Percentiles rank a stretch among this genome's conserved stretches.
These are phyloP conservation scores for Xiphophorus maculatus DNA, from an alignment of 2,113 vertebrate species.

Conservation along the genomic window DNA sequence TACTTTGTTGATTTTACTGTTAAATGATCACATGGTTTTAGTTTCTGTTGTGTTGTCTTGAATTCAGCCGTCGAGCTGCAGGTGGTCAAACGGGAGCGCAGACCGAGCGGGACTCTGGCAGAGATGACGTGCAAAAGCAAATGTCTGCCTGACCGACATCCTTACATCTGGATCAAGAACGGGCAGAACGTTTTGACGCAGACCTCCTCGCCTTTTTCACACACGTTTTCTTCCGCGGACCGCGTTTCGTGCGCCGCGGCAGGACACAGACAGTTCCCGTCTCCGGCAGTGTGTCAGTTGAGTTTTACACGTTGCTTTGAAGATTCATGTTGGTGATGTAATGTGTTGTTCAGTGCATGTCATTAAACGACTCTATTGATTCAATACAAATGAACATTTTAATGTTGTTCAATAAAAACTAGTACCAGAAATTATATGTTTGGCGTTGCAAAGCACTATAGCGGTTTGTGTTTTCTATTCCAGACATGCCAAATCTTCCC, in stretches of 20 bases:
- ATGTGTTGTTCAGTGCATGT: background rate
- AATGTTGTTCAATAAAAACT: no score
- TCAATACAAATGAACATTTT: no score
- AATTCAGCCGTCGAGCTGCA: constrained; percentile 1
- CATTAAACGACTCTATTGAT: no score
- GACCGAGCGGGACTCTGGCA: no score
- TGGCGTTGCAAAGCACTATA: no score
- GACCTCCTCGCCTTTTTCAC: background rate
- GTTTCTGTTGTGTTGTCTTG: background rate
- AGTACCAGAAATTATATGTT: no score
- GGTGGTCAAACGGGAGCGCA: background rate
- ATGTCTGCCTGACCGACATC: no score
- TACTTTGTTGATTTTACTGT: background rate
- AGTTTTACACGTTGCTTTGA: background rate
- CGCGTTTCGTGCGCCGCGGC: background rate
- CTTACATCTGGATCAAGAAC: constrained; percentile 11
- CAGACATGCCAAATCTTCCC: background rate
- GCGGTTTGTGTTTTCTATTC: background rate
- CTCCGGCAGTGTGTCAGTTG: constrained; percentile 25
- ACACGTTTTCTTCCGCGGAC: background rate
- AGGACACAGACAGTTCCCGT: background rate
- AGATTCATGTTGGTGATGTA: background rate
- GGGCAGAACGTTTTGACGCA: background rate
- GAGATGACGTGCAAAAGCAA: background rate
- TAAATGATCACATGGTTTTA: background rate